A percentile compares a stretch with the other conserved stretches of the same genome.
Conservation (phyloP, 2,797 vertebrate species). For the Crocodylus rhombifer region DNA sequence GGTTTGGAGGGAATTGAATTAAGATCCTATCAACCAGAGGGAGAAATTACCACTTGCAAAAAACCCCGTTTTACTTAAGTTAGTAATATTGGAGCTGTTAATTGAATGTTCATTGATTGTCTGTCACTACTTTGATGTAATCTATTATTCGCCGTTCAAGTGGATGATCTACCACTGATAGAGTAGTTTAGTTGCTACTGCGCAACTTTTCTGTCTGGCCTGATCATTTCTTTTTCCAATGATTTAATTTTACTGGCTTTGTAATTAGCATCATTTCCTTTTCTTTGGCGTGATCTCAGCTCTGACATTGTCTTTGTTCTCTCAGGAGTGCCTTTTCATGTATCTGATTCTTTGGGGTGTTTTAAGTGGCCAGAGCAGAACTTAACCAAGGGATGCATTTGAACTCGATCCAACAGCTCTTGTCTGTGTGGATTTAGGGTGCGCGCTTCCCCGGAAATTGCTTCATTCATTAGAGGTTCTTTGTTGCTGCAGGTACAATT, state of each 20-base stretch:
- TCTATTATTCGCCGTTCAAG: slow-evolving; percentile 42
- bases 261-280: slow-evolving; percentile 48
- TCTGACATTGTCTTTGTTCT: background rate
- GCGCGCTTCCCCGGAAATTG: slow-evolving; percentile 1
- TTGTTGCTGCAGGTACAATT: slow-evolving; percentile 35
- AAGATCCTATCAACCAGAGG: background rate
- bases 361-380: slow-evolving; percentile 20
- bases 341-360: slow-evolving; percentile 21
- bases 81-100: slow-evolving; percentile 74
- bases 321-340: slow-evolving; percentile 18
- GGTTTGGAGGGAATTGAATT: background rate
- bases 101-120: slow-evolving; percentile 76
- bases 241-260: slow-evolving; percentile 39
- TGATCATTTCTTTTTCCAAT: background rate
- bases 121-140: slow-evolving; percentile 64
- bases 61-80: slow-evolving; percentile 55
- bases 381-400: slow-evolving; percentile 21
- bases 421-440: slow-evolving; percentile 44
- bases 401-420: slow-evolving; percentile 29
- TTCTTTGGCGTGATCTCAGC: slow-evolving; percentile 25
- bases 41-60: slow-evolving; percentile 42
- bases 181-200: background rate
- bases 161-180: background rate
- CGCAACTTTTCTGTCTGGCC: background rate
- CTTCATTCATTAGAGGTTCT: slow-evolving; percentile 27